A percentile compares a stretch with the other conserved stretches of the same genome.
phyloP scores from a whole-genome alignment of 2,888 invertebrate genomes.

The Pristionchus maxplancki region DNA sequence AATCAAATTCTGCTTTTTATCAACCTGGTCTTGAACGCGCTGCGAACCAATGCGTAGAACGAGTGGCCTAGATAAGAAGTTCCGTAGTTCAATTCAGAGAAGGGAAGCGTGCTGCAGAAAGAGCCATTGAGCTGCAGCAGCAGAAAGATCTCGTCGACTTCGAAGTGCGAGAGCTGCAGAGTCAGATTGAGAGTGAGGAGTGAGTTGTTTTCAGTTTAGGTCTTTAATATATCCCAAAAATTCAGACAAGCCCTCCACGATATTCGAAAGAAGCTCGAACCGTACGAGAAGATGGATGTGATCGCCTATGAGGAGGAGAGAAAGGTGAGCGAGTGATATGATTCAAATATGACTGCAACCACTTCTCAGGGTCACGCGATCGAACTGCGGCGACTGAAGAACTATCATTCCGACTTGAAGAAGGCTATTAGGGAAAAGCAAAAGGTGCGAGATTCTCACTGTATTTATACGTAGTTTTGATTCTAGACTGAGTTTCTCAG shows the following conservation, averaged over 20 bases:
- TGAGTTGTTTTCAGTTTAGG: too few species aligned
- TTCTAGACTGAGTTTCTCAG: too few species aligned
- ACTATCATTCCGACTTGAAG: conserved; percentile 36
- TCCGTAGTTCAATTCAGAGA: too few species aligned
- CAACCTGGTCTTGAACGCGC: conserved; percentile 16
- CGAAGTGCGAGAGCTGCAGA: conserved; percentile 39
- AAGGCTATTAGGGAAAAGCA: conserved; percentile 47
- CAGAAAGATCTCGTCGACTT: not conserved
- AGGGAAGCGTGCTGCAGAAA: not conserved
- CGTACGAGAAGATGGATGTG: conserved; percentile 35
- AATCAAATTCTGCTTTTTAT: not conserved
- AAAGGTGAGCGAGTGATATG: not conserved
- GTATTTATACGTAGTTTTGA: too few species aligned
- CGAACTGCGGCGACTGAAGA: conserved; percentile 43
- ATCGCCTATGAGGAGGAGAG: conserved; percentile 40
- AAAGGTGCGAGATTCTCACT: conserved; percentile 33
- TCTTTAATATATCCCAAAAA: too few species aligned
- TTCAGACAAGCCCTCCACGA: not conserved
- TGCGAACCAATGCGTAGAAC: too few species aligned
- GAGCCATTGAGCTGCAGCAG: not conserved
- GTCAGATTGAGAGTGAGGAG: conserved; percentile 4
- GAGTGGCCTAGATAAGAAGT: too few species aligned
- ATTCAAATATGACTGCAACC: too few species aligned
- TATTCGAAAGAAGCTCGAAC: conserved; percentile 26
- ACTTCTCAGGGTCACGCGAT: conserved; percentile 32